Conservation (phyloP, 2,888 invertebrate genomes). For the Ypsolopha scabrella region DNA sequence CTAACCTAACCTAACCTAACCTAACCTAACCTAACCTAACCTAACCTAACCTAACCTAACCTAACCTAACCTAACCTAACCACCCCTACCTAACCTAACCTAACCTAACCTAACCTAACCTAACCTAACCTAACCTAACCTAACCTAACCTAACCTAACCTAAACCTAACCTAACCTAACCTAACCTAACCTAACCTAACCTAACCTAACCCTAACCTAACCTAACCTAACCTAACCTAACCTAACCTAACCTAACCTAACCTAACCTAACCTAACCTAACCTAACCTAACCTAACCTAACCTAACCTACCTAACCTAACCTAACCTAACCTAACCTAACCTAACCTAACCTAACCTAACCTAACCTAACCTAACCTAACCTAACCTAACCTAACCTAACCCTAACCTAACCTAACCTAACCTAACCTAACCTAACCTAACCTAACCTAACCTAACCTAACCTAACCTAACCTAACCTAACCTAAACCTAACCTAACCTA, state of each 20-base stretch:
- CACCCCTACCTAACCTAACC: slow-evolving; percentile 10
- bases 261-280: slow-evolving; percentile 4
- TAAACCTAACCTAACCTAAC: not conserved
- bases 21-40: slow-evolving; percentile 8
- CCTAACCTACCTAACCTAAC: not conserved
- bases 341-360: slow-evolving; percentile 8
- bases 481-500: no score
- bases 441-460: no score
- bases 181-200: slow-evolving; percentile 1
- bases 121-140: no score
- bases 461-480: no score
- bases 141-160: no score
- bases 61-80: slow-evolving; percentile 11
- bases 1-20: slow-evolving; percentile 10
- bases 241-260: slow-evolving; percentile 8
- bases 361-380: slow-evolving; percentile 10
- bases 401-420: no score
- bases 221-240: slow-evolving; percentile 14
- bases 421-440: no score
- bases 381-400: slow-evolving; percentile 8
- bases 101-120: no score
- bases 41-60: slow-evolving; percentile 11
- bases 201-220: slow-evolving; percentile 10
- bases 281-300: slow-evolving; percentile 3
- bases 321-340: slow-evolving; percentile 6